Base-by-base conservation (phyloP, 2,888 invertebrate species). In the Gnatocerus cornutus region DNA sequence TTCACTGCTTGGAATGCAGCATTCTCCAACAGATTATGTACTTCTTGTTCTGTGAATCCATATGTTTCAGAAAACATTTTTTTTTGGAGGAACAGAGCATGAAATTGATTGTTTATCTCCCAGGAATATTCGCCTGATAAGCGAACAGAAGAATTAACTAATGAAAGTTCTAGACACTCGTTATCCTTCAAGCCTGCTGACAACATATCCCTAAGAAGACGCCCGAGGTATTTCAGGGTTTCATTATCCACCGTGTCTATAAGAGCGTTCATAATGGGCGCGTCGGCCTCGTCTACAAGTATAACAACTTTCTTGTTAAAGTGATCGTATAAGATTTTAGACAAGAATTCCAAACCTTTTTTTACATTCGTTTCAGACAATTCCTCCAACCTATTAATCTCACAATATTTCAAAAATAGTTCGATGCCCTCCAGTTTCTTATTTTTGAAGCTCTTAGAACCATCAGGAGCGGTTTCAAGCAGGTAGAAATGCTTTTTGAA, bases 271-370 rank as follows among this genome's bases (percentile, higher is more conserved):
- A 64, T 58, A 39, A 69, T 52, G 12, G 69, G 21, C 55, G 33
- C 43, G 45, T 64, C 69, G 27, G 64, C 41, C 33, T 69, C 64
- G 14, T 69, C 64, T 10, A 69, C 16, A 58, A 69, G 43, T 27
- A 69, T 64, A 45, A 58, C 63, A 52, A 69, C 64, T 64, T 69
- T 64, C 41, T 64, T 69, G 43, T 52, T 48, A 53, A 64, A 69
- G 64, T 69, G 69, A 16, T 21, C 45, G 46, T 58, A 69, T 29
- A 69, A 46, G 14, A 69, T 29, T 64, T 69, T 41, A 12, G 69
- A 64, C 10, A 69, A 59, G 43, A 62, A 59, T 59, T 59, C 50
- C 41, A 64, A 37, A 43, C 43, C 52, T 10, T 43, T 21, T 43
- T 4, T 43, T 37, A 69, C 33, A 30, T 58, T 52, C 43, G 39